A percentile compares a stretch with the other conserved stretches of the same genome.
phyloP scores from a whole-genome alignment of 2,113 vertebrate genomes.

The Campylomormyrus tamandua region DNA sequence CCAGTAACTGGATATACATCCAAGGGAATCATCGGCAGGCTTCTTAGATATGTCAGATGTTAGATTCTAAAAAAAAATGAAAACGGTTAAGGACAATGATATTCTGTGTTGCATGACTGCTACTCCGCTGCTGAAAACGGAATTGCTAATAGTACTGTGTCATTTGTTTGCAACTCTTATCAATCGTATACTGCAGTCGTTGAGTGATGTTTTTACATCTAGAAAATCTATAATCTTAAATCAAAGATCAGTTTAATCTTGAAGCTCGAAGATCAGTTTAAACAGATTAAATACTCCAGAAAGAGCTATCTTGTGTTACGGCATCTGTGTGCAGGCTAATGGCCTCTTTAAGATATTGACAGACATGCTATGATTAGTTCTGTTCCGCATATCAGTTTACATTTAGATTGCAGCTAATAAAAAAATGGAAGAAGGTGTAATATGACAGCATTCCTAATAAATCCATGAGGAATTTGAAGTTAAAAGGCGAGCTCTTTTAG shows the following conservation, averaged over 20 bases:
- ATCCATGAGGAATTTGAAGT: background rate
- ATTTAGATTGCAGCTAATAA: background rate
- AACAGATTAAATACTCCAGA: background rate
- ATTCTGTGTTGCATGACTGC: background rate
- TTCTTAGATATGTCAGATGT: background rate
- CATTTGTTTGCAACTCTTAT: background rate
- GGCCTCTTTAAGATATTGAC: background rate
- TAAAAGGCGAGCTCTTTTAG: slow-evolving; percentile 25
- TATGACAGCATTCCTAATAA: background rate
- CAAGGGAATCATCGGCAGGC: background rate
- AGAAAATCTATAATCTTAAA: background rate
- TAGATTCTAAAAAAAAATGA: background rate
- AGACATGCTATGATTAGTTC: slow-evolving; percentile 10
- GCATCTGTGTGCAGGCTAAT: background rate
- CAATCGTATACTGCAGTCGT: background rate
- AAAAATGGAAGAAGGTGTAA: background rate
- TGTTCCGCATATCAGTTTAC: background rate
- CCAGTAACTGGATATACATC: background rate
- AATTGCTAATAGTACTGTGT: background rate
- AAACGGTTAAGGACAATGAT: background rate
- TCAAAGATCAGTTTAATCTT: background rate
- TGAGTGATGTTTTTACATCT: background rate
- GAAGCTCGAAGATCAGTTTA: too few species aligned
- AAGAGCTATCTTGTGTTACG: background rate
- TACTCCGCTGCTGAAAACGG: background rate